phyloP scores from a whole-genome alignment of 2,797 vertebrate species.

The Gobio occitaniae region DNA sequence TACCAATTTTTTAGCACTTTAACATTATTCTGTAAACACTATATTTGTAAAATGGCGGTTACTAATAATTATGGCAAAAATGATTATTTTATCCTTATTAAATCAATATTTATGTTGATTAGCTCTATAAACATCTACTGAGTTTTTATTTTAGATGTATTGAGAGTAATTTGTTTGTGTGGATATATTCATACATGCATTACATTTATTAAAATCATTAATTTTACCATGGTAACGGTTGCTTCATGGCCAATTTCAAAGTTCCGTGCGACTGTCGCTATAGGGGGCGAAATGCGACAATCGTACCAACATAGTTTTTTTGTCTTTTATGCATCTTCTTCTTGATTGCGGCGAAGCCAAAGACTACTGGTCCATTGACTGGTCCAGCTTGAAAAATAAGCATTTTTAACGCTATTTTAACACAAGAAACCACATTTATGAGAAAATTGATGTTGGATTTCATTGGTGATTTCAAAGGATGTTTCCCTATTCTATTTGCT shows the following conservation, averaged over 20 bases:
- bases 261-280: neutral
- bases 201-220: neutral
- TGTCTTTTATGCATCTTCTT: too few relatives aligned
- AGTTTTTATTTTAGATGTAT: neutral
- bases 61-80: neutral
- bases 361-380: too few relatives aligned
- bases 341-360: too few relatives aligned
- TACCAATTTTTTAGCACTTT: neutral
- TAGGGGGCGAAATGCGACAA: neutral
- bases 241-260: neutral
- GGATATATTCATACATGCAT: neutral
- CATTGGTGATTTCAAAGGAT: too few relatives aligned
- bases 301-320: too few relatives aligned
- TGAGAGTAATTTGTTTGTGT: neutral
- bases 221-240: neutral
- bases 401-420: too few relatives aligned
- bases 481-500: too few relatives aligned
- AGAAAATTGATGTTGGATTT: too few relatives aligned
- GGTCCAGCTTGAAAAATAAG: too few relatives aligned
- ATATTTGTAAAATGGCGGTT: neutral
- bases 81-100: neutral
- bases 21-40: neutral
- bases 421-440: too few relatives aligned
- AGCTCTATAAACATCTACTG: neutral
- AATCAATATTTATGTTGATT: neutral